Evolutionary conservation across 2,113 vertebrate genomes (phyloP), one percentile per base, ranked within the genome.

Genomic region (Porphyrio hochstetteri): DNA sequence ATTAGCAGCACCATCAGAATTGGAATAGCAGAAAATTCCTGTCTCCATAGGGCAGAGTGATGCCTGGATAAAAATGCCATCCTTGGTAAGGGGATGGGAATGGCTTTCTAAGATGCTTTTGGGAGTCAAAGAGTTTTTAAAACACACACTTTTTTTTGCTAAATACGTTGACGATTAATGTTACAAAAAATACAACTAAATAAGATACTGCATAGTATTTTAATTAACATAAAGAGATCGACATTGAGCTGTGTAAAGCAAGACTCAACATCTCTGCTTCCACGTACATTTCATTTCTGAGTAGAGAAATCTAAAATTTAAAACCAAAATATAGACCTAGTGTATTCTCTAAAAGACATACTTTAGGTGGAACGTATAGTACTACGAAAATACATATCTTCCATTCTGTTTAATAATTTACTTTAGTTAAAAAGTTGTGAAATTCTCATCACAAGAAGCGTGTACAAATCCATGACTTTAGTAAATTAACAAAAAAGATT

Each of bases 311-410:
- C 96, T 97, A 97, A 97, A 97, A 84, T 95, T 97, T 98, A 97
- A 97, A 97, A 97, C 79, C 96, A 98, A 96, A 97, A 97, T 97
- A 98, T 98, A 98, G 97, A 97, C 91, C 95, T 96, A 97, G 81
- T 94, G 91, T 97, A 98, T 96, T 97, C 95, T 97, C 98, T 98
- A 98, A 97, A 97, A 98, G 96, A 98, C 97, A 97, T 87, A 93
- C 92, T 92, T 93, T 57, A 94, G 94, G 96, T 97, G 92, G 94
- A 95, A 97, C 96, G 11, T 96, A 95, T 93, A 74, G 96, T 96
- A 97, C 98, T 98, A 98, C 95, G 98, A 98, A 98, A 98, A 98
- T 98, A 98, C 98, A 96, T 97, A 96, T 98, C 97, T 98, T 95
- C 97, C 97, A 94, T 97, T 98, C 93, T 97, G 94, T 96, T 98